Evolutionary conservation across 1,140 invertebrate species (phyloP), one percentile per base, ranked within the genome.

Genomic region (Leguminivora glycinivorella): DNA sequence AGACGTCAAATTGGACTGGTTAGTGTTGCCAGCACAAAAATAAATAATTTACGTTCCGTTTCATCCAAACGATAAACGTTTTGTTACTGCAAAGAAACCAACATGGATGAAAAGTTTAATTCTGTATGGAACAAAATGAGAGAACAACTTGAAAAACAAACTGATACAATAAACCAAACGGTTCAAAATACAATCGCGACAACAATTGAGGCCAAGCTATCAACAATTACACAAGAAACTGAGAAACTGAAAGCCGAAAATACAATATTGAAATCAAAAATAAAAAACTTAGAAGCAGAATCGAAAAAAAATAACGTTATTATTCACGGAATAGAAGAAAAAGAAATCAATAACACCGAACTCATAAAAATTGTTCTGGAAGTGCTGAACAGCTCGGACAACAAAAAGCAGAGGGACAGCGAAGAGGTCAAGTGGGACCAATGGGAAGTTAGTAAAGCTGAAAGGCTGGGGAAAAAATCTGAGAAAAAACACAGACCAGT

Each of bases 401-500:
- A 43, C 1, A 43, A 43, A 10, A 12, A 43, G n/a, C n/a, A n/a
- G n/a, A n/a, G n/a, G n/a, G n/a, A n/a, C n/a, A n/a, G n/a, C n/a
- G n/a, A n/a, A n/a, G n/a, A 17, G 2, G 12, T n/a, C 14, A n/a
- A 47, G 43, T 47, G 43, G 43, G 43, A 47, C 43, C 17, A 47
- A n/a, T 47, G 43, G 43, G 43, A 47, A 47, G 43, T 47, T 47
- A 47, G 43, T 47, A 47, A 47, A 17, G 43, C 19, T 17, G 43
- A 47, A 47, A 47, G 43, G 43, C 5, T 47, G 19, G 43, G 43
- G 6, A 47, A 47, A 47, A 47, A 47, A n/a, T 17, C n/a, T n/a
- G 43, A 47, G 43, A 47, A 47, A 47, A 47, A 47, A 47, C 43
- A 47, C 43, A 47, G 43, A 47, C 43, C 43, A 47, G 19, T 47